Percentiles rank a stretch among this genome's conserved stretches.
phyloP scores from a whole-genome alignment of 2,888 invertebrate genomes.

The Anthrax anthrax region DNA sequence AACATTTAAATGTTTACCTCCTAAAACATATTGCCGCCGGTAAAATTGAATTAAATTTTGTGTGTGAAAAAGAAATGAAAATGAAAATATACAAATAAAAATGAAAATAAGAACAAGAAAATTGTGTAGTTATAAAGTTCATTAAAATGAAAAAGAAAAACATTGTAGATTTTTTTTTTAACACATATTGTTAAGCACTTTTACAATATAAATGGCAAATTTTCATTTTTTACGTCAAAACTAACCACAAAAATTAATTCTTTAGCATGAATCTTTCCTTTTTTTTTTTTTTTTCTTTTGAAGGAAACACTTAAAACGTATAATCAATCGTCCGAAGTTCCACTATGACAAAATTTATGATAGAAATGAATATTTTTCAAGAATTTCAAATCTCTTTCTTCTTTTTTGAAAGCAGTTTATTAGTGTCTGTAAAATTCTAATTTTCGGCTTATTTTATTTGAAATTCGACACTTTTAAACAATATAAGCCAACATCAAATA shows the following conservation, averaged over 20 bases:
- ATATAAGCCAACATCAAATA: no score
- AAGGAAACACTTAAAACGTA: slow-evolving; percentile 1
- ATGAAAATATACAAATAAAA: neutral
- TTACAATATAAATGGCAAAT: no score
- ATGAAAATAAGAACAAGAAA: neutral
- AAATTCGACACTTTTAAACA: slow-evolving; percentile 6
- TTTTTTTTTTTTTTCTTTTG: no score
- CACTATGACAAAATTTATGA: neutral
- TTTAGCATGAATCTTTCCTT: neutral
- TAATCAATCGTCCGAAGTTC: slow-evolving; percentile 2
- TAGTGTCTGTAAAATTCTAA: slow-evolving; percentile 2
- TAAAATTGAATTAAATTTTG: slow-evolving; percentile 4
- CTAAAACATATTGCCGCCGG: neutral
- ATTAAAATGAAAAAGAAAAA: no score
- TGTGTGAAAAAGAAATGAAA: neutral
- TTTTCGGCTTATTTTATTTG: slow-evolving; percentile 6
- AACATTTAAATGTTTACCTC: no score
- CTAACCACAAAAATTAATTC: neutral
- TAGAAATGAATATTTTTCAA: no score
- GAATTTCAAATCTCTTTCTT: neutral
- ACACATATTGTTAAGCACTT: no score
- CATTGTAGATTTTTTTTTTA: no score
- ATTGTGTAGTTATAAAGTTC: neutral
- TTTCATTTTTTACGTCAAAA: neutral
- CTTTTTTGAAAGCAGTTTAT: neutral